Conservation (phyloP, 2,113 vertebrate genomes). For the Centropus bengalensis region DNA sequence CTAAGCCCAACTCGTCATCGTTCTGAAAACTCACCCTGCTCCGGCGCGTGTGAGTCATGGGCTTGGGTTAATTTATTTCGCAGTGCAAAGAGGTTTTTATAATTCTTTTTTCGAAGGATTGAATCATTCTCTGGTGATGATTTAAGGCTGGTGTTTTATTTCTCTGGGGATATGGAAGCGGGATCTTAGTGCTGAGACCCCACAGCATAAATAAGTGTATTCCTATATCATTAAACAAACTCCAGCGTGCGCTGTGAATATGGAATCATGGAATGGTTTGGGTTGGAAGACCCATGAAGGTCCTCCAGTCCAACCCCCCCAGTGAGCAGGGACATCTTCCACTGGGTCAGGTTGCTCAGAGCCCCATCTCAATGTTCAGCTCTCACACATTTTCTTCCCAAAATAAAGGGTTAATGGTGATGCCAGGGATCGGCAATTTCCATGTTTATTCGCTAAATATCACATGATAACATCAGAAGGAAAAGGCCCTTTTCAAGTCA, state of each 20-base stretch:
- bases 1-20: neutral
- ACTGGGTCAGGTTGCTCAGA: too few species aligned
- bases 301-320: too few species aligned
- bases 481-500: neutral
- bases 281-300: too few species aligned
- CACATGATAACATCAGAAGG: neutral
- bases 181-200: neutral
- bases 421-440: neutral
- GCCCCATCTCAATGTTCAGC: neutral
- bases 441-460: neutral
- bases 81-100: constrained; percentile 19
- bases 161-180: constrained; percentile 17
- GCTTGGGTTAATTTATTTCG: neutral
- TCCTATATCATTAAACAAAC: neutral
- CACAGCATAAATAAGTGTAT: neutral
- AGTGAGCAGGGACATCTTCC: too few species aligned
- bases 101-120: neutral
- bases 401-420: neutral
- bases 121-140: constrained; percentile 56
- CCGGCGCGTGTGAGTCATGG: constrained; percentile 20
- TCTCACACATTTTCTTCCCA: neutral
- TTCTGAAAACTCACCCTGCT: neutral
- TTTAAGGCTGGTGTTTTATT: constrained; percentile 28
- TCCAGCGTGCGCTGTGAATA: neutral
- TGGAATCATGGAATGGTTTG: too few species aligned